Conservation (phyloP, 1,140 invertebrate genomes). For the Bathynomus jamesi region DNA sequence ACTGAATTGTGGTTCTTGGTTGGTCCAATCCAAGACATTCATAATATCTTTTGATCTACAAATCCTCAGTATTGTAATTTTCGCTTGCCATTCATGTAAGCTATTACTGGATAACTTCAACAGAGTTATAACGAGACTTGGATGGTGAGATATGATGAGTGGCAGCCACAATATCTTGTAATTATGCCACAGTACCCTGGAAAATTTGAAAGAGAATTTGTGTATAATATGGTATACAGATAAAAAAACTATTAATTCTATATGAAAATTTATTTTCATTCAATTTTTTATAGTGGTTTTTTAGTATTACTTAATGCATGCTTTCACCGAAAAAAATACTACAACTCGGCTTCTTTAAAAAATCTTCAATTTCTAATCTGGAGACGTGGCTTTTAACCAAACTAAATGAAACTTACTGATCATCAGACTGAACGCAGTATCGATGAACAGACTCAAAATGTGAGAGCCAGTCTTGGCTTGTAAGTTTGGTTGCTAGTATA, state of each 20-base stretch:
- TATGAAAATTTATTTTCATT: no score
- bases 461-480: neutral
- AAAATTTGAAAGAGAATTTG: neutral
- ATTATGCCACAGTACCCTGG: neutral
- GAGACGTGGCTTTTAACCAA: no score
- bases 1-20: no score
- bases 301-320: no score
- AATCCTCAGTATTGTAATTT: neutral
- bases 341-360: no score
- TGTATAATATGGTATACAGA: neutral
- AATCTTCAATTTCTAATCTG: no score
- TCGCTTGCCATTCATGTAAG: neutral
- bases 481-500: neutral
- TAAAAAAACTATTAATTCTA: neutral
- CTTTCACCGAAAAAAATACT: no score
- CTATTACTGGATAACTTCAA: neutral
- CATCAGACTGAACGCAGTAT: no score
- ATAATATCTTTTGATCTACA: neutral
- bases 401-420: no score
- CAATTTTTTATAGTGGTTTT: no score
- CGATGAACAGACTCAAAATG: neutral
- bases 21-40: neutral
- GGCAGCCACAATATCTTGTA: neutral
- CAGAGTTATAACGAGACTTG: neutral
- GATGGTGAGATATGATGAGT: neutral